Conservation (phyloP, 2,888 invertebrate species). For the Heteropelma amictum region DNA sequence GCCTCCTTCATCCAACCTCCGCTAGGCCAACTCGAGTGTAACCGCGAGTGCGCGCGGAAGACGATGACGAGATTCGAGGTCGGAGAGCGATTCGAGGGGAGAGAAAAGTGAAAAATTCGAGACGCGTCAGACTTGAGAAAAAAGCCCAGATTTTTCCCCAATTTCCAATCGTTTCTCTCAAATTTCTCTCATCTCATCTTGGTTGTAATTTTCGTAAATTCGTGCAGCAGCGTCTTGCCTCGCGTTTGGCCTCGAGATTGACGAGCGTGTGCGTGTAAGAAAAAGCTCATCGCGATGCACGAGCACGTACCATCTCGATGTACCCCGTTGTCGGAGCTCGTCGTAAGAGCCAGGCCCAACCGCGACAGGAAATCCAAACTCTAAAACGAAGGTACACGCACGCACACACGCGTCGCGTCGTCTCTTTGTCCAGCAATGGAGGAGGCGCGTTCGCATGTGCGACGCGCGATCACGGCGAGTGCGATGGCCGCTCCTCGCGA, state of each 20-base stretch:
- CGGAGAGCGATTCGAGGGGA: conserved; percentile 61
- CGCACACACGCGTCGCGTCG: not conserved
- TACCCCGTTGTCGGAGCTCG: not conserved
- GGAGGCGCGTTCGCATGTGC: conserved; percentile 30
- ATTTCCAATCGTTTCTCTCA: no score
- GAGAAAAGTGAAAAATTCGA: no score
- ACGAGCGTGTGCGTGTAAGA: not conserved
- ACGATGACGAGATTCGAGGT: conserved; percentile 61
- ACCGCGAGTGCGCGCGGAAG: conserved; percentile 20
- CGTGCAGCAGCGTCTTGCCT: no score
- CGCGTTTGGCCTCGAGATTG: not conserved
- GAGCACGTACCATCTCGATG: conserved; percentile 22
- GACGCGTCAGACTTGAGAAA: no score
- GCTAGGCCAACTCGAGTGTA: no score
- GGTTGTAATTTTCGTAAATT: no score
- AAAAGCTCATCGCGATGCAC: conserved; percentile 44
- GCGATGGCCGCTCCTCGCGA: conserved; percentile 50
- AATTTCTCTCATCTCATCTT: no score
- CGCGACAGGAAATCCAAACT: conserved; percentile 50
- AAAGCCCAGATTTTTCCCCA: no score
- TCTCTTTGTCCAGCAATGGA: conserved; percentile 52
- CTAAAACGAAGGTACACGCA: not conserved
- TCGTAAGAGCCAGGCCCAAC: conserved; percentile 28
- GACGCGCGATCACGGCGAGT: not conserved
- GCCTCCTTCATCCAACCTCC: conserved; percentile 32